Percentiles rank a stretch among this genome's conserved stretches.
These are phyloP conservation scores for Neoascia interrupta DNA, from an alignment of 2,888 invertebrate genomes.

Conservation along the genomic window DNA sequence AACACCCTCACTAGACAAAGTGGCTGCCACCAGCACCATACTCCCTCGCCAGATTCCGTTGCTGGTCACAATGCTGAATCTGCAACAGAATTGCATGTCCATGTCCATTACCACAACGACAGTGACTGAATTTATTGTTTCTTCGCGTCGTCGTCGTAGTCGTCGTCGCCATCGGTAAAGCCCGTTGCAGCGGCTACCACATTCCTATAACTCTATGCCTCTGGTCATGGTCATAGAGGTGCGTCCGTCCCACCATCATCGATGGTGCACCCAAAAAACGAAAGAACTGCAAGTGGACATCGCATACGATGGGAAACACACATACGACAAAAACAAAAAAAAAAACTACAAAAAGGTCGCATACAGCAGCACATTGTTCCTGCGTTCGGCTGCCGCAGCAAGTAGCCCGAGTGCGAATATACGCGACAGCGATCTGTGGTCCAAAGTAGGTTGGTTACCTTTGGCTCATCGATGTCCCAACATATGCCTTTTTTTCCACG, in stretches of 20 bases:
- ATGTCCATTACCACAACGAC: slow-evolving; percentile 57
- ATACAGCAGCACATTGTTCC: slow-evolving; percentile 50
- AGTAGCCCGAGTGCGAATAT: slow-evolving; percentile 4
- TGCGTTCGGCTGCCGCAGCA: background rate
- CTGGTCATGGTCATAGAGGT: slow-evolving; percentile 52
- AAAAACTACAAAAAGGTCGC: slow-evolving; percentile 56
- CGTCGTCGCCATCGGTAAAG: background rate
- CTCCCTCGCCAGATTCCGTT: no score
- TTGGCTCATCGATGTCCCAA: no score
- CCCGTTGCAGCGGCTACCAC: slow-evolving; percentile 53
- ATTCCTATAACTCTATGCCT: slow-evolving; percentile 56
- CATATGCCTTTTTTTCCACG: slow-evolving; percentile 2
- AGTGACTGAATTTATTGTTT: slow-evolving; percentile 64
- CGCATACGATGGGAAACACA: slow-evolving; percentile 13
- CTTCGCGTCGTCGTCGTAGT: slow-evolving; percentile 45
- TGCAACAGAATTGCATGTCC: slow-evolving; percentile 51
- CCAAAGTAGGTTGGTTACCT: slow-evolving; percentile 48
- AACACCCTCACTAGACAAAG: slow-evolving; percentile 63
- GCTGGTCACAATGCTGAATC: background rate
- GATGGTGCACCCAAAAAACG: slow-evolving; percentile 19
- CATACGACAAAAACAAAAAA: slow-evolving; percentile 2
- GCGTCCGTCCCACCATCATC: slow-evolving; percentile 37
- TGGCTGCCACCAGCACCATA: slow-evolving; percentile 22
- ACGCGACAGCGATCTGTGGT: slow-evolving; percentile 37
- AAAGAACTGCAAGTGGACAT: slow-evolving; percentile 47